Base-by-base conservation (phyloP, 2,113 vertebrate genomes). In the Rhizomys pruinosus region DNA sequence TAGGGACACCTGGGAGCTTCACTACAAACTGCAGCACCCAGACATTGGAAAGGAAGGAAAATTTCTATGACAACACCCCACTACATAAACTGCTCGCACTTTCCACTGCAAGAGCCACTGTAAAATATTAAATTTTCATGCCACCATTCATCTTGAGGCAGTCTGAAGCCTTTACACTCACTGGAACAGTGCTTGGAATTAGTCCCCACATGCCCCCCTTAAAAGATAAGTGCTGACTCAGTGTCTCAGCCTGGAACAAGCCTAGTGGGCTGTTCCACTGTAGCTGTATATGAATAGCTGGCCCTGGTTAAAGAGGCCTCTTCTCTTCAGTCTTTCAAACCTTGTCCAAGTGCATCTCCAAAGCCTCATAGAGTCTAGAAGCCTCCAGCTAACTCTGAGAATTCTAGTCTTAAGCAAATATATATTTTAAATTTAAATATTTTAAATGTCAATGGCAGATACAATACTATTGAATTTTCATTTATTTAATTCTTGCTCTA, bases 41-140 rank as follows among this genome's bases (percentile, higher is more conserved):
- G n/a, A 8, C 15, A n/a, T n/a, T n/a, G n/a, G n/a, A 87, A 84
- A 94, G 57, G 15, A 37, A 20, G 2, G 10, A 12, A 47, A 63
- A 55, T 80, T 20, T 2, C 84, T 64, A 13, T 8, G 47, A 89
- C 47, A 52, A n/a, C 1, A 42, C 23, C 17, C 39, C 32, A 44
- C 2, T 0, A 1, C 13, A 0, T 42, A 8, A 55, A 71, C 69
- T 89, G 0, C 6, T 29, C 42, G 69, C 3, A 10, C 20, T 29
- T 87, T 2, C 0, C 12, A n/a, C n/a, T 27, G 47, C 32, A 64
- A 2, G 0, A 72, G 6, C 44, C 52, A 12, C 71, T 5, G 13
- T 37, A 27, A 72, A 69, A 20, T 9, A 13, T 11, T 9, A 76
- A 57, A 3, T 16, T 10, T 12, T 32, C 23, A 0, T 10, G 25